phyloP scores from a whole-genome alignment of 2,113 vertebrate species.

The Poeciliopsis occidentalis region DNA sequence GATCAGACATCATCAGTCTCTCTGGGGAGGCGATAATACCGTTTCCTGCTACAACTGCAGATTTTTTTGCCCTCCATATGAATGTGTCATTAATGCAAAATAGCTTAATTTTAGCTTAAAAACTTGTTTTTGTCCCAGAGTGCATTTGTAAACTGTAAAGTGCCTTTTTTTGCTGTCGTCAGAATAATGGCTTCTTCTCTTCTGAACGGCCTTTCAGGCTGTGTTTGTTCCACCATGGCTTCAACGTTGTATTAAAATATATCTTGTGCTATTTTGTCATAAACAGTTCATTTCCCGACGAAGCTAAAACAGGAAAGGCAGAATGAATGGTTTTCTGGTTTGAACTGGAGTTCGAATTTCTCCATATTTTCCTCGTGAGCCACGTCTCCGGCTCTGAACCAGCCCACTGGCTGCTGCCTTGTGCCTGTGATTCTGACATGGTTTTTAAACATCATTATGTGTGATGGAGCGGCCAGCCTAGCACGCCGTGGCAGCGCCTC shows the following conservation, averaged over 20 bases:
- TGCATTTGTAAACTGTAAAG: too few species aligned
- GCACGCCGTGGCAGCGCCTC: conserved; percentile 39
- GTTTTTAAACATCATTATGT: conserved; percentile 27
- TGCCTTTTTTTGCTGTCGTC: too few species aligned
- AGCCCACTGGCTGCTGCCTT: conserved; percentile 42
- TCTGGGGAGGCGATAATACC: too few species aligned
- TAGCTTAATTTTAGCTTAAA: too few species aligned
- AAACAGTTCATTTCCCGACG: not conserved
- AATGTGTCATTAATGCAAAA: too few species aligned
- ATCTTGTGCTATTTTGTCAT: not conserved
- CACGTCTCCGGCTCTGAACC: conserved; percentile 54
- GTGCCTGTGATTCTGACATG: conserved; percentile 54
- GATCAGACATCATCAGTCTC: too few species aligned
- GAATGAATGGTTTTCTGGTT: not conserved
- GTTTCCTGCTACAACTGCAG: too few species aligned
- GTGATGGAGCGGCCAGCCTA: conserved; percentile 25
- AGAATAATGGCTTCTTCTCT: too few species aligned
- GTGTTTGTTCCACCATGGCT: not conserved
- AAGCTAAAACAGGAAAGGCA: not conserved
- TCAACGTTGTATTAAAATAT: not conserved
- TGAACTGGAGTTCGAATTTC: not conserved
- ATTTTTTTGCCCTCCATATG: too few species aligned
- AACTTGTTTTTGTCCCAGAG: too few species aligned
- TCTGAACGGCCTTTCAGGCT: too few species aligned
- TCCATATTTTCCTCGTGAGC: conserved; percentile 55